Percentiles rank a stretch among this genome's conserved stretches.
These are phyloP conservation scores for Portunus trituberculatus DNA, from an alignment of 1,140 invertebrate genomes.

Conservation along the genomic window DNA sequence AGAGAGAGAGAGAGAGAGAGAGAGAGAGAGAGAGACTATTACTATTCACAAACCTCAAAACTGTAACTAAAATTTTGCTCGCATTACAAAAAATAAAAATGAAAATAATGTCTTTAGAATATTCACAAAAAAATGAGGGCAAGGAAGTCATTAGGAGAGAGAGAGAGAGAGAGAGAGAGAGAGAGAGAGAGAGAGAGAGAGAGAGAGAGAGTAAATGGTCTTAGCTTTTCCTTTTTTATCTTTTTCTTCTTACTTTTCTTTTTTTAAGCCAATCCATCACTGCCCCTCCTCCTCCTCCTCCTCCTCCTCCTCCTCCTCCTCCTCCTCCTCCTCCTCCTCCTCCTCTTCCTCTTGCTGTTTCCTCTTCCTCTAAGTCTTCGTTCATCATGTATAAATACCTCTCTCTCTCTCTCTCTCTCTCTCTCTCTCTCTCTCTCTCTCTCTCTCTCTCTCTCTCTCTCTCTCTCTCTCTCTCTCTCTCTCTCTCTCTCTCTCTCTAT, in stretches of 20 bases:
- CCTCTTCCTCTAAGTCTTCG: neutral
- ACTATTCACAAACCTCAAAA: neutral
- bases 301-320: neutral
- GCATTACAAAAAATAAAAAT: too few species aligned
- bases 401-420: slow-evolving; percentile 38
- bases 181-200: slow-evolving; percentile 29
- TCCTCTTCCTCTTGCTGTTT: neutral
- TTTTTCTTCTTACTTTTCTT: neutral
- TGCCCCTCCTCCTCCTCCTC: neutral
- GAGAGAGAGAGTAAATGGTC: neutral
- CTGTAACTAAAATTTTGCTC: too few species aligned
- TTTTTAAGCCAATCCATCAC: neutral
- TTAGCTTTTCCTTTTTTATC: neutral
- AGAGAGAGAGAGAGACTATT: neutral
- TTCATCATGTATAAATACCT: neutral
- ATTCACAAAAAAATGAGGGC: neutral
- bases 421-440: slow-evolving; percentile 25
- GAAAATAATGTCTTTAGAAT: too few species aligned
- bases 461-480: slow-evolving; percentile 55
- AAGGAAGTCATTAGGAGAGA: neutral
- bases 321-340: neutral
- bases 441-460: slow-evolving; percentile 53
- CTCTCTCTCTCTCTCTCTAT: neutral
- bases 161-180: slow-evolving; percentile 29
- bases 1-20: neutral